Percentiles rank a stretch among this genome's conserved stretches.
phyloP scores from a whole-genome alignment of 2,113 vertebrate genomes.

The Saimiri boliviensis region DNA sequence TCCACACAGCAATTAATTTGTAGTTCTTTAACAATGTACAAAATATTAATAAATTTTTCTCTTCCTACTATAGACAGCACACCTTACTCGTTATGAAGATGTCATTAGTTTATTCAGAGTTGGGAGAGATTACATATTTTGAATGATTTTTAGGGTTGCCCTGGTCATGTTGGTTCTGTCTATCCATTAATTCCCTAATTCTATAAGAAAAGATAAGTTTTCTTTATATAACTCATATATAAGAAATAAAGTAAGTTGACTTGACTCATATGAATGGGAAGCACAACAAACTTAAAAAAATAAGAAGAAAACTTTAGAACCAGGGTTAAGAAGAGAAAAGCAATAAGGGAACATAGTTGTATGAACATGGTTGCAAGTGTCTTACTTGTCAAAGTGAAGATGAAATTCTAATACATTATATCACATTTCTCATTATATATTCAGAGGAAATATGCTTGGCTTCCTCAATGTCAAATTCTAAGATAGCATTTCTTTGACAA shows the following conservation, averaged over 20 bases:
- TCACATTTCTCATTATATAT: not conserved
- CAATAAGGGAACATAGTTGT: not conserved
- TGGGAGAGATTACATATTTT: not conserved
- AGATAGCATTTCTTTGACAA: conserved; percentile 39
- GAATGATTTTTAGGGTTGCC: not conserved
- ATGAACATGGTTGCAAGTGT: not conserved
- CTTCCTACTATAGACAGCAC: not conserved
- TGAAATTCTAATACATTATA: not conserved
- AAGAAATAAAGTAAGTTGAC: not conserved
- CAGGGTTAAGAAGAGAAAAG: not conserved
- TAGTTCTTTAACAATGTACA: not conserved
- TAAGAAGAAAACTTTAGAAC: not conserved
- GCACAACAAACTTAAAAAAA: not conserved
- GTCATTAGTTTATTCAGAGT: not conserved
- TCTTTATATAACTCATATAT: not conserved
- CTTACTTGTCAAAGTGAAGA: not conserved
- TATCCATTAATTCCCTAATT: not conserved
- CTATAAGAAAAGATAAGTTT: not conserved
- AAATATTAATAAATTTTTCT: not conserved
- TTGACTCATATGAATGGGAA: not conserved
- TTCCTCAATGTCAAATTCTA: conserved; percentile 49
- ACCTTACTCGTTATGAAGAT: not conserved
- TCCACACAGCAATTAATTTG: conserved; percentile 8
- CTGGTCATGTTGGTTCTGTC: not conserved
- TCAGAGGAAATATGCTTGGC: not conserved